These are phyloP conservation scores for Acronicta leporina DNA, from an alignment of 2,888 invertebrate genomes.

Conservation along the genomic window DNA sequence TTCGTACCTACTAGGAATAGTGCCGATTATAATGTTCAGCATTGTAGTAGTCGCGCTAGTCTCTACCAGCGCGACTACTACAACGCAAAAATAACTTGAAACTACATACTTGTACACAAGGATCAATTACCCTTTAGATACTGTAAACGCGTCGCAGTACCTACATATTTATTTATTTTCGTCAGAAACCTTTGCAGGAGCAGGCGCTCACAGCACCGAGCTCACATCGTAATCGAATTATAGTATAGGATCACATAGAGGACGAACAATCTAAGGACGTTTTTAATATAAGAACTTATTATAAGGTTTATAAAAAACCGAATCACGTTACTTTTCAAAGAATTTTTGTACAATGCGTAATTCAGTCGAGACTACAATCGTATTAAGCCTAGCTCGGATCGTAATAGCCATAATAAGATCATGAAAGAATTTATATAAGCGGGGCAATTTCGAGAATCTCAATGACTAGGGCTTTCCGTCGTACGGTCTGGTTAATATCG, in stretches of 20 bases:
- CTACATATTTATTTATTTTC: too few species aligned
- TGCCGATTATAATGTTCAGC: too few species aligned
- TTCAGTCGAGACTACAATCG: conserved; percentile 55
- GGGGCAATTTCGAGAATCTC: conserved; percentile 51
- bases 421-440: conserved; percentile 63
- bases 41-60: too few species aligned
- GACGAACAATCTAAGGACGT: too few species aligned
- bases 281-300: background rate
- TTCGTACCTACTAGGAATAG: background rate
- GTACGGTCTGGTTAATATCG: conserved; percentile 27
- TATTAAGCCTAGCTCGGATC: conserved; percentile 59
- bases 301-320: background rate
- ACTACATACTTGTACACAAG: too few species aligned
- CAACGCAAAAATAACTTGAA: too few species aligned
- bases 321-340: conserved; percentile 41
- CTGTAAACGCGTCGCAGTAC: too few species aligned
- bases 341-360: conserved; percentile 57
- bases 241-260: background rate
- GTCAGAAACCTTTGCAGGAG: too few species aligned
- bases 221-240: background rate
- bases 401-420: conserved; percentile 61
- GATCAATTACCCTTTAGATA: too few species aligned
- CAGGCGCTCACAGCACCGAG: too few species aligned
- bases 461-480: conserved; percentile 41
- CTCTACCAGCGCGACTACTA: too few species aligned